Evolutionary conservation across 2,888 invertebrate species (phyloP).

Genomic region (Dasypolia templi): DNA sequence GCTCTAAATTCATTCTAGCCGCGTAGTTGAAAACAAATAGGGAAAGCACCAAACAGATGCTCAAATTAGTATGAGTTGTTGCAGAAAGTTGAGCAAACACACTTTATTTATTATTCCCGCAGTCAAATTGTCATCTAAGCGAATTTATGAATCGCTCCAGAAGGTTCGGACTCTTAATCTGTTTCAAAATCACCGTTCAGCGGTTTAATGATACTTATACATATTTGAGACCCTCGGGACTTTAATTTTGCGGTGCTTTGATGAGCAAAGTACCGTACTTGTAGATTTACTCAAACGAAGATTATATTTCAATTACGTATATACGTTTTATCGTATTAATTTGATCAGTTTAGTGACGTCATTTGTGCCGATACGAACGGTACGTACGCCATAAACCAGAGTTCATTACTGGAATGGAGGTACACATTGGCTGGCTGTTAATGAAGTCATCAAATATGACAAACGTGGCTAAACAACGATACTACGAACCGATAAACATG

Average conservation of each 20-base stretch:
- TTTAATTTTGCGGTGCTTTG: constrained; percentile 59
- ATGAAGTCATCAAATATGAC: constrained; percentile 55
- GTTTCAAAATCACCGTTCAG: constrained; percentile 63
- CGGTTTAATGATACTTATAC: constrained; percentile 57
- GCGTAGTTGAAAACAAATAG: constrained; percentile 23
- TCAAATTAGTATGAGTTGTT: constrained; percentile 22
- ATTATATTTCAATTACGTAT: constrained; percentile 47
- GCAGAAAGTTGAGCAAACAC: constrained; percentile 19
- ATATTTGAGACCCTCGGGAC: constrained; percentile 52
- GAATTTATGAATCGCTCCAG: constrained; percentile 62
- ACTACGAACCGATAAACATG: constrained; percentile 36
- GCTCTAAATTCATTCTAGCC: constrained; percentile 29
- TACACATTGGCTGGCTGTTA: constrained; percentile 45
- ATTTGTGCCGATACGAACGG: constrained; percentile 11
- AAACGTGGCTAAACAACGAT: constrained; percentile 49
- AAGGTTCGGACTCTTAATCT: constrained; percentile 62
- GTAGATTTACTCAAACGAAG: constrained; percentile 28
- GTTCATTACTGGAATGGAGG: constrained; percentile 40
- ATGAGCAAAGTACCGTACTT: constrained; percentile 46
- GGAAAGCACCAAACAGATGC: neutral
- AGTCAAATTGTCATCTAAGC: constrained; percentile 61
- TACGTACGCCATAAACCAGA: constrained; percentile 28
- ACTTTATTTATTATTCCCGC: constrained; percentile 60
- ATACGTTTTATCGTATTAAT: constrained; percentile 26
- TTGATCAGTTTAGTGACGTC: constrained; percentile 24